Conservation (phyloP, 2,113 vertebrate genomes). For the Edolisoma coerulescens region DNA sequence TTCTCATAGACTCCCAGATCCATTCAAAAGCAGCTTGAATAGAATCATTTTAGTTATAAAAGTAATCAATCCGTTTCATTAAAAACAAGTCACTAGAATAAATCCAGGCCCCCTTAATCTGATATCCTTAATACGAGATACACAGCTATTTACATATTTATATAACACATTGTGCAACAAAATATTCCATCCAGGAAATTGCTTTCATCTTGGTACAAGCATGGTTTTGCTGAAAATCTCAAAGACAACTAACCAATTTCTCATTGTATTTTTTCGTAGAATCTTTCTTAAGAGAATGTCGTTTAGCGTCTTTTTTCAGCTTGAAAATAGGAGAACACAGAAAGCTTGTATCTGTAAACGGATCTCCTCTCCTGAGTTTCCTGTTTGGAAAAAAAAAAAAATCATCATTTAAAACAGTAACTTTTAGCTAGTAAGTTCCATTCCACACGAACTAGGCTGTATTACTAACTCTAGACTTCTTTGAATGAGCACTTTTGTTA, state of each 20-base stretch:
- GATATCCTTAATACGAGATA: neutral
- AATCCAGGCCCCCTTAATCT: neutral
- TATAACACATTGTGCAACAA: neutral
- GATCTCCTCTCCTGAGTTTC: constrained; percentile 93
- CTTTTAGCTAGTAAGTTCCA: neutral
- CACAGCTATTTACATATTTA: neutral
- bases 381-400: constrained; percentile 51
- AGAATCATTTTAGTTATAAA: neutral
- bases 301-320: constrained; percentile 42
- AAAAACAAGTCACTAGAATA: neutral
- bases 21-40: neutral
- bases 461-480: neutral
- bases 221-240: neutral
- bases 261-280: constrained; percentile 75
- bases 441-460: neutral
- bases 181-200: neutral
- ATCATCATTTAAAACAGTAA: neutral
- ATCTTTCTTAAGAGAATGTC: constrained; percentile 45
- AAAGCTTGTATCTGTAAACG: constrained; percentile 87
- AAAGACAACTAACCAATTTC: constrained; percentile 74
- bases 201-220: neutral
- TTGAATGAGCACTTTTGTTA: neutral
- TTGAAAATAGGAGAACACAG: constrained; percentile 90
- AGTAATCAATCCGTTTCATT: neutral
- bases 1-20: neutral